These are phyloP conservation scores for Centropyge bicolor DNA, from an alignment of 2,797 vertebrate species.

Conservation along the genomic window DNA sequence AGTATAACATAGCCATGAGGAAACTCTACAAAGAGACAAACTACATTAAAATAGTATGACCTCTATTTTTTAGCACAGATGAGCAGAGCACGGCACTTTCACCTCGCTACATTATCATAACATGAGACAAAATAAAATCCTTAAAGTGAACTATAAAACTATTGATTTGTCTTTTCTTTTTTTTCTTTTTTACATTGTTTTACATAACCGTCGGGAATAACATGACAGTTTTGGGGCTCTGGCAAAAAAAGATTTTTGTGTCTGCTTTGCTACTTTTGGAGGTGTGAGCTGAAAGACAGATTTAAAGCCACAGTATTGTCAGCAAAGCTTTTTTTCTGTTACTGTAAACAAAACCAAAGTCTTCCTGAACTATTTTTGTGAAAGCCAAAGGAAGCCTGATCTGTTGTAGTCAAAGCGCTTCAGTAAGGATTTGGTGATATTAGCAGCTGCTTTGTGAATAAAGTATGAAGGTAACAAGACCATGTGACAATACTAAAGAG, in stretches of 20 bases:
- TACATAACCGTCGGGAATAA: background rate
- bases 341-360: conserved; percentile 11
- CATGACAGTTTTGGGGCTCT: background rate
- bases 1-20: background rate
- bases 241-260: background rate
- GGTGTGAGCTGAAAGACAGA: conserved; percentile 1
- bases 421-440: conserved; percentile 51
- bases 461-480: conserved; percentile 43
- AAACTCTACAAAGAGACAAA: background rate
- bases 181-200: background rate
- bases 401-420: conserved; percentile 50
- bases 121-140: background rate
- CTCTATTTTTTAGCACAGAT: background rate
- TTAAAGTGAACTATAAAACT: background rate
- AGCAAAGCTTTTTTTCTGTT: conserved; percentile 12
- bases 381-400: conserved; percentile 35
- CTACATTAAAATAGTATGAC: background rate
- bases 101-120: background rate
- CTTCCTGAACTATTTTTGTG: conserved; percentile 14
- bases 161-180: too few species aligned
- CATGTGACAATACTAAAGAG: conserved; percentile 5
- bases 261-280: background rate
- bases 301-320: conserved; percentile 22
- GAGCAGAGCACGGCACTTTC: background rate
- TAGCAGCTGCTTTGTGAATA: conserved; percentile 60